A percentile compares a stretch with the other conserved stretches of the same genome.
Evolutionary conservation across 2,113 vertebrate genomes (phyloP).

Genomic region (Nothoprocta pentlandii): DNA sequence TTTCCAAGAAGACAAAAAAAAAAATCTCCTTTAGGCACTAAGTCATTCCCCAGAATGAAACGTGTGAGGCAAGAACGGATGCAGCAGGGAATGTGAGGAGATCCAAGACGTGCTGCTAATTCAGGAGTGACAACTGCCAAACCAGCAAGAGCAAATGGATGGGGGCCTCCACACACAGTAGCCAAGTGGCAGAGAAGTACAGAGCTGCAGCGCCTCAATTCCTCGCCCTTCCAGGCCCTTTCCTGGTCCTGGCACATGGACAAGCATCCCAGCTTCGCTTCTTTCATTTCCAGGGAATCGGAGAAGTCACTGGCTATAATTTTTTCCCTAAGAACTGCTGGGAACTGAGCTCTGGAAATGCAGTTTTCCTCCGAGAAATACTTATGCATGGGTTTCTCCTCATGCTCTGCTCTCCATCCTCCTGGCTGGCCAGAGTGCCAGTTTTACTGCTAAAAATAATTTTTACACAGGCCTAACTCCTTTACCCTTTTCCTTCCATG

Average conservation of each 20-base stretch:
- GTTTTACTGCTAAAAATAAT: neutral
- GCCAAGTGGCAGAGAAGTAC: neutral
- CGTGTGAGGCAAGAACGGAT: neutral
- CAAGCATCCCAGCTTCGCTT: neutral
- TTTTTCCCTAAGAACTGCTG: neutral
- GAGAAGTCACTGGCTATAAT: neutral
- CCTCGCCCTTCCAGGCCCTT: neutral
- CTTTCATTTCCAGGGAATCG: neutral
- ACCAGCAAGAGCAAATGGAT: neutral
- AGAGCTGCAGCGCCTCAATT: neutral
- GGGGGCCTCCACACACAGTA: accelerated
- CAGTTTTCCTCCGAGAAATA: neutral
- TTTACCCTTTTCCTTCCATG: neutral
- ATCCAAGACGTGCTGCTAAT: neutral
- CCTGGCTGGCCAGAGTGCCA: neutral
- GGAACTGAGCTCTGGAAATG: neutral
- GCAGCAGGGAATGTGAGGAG: neutral
- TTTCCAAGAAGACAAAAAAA: neutral
- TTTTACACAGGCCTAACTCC: neutral
- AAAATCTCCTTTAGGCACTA: neutral
- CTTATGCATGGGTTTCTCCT: neutral
- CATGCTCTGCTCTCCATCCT: neutral
- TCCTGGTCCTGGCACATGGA: accelerated
- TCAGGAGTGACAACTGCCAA: neutral
- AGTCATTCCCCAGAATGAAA: neutral